Evolutionary conservation across 2,888 invertebrate species (phyloP), one percentile per base, ranked within the genome.

Genomic region (Volucella inanis): DNA sequence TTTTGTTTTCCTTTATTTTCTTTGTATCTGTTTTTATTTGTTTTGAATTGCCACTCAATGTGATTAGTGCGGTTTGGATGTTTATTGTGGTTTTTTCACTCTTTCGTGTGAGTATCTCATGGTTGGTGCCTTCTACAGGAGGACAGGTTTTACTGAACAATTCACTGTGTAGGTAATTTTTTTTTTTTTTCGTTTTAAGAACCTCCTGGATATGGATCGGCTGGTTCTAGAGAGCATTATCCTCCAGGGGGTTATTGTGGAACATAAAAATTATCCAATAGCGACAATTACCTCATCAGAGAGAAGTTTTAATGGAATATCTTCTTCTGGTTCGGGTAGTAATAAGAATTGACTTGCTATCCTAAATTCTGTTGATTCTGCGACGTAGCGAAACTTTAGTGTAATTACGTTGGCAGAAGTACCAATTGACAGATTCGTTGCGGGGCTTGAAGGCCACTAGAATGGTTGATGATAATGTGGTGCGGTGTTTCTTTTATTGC

Each of bases 41-140:
- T 81, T 81, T 85, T 81, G 68, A 85, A 85, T 80, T 85, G 85
- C 76, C 81, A 76, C 80, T 85, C 76, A 85, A 81, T 68, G 81
- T 85, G 71, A 77, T 85, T 81, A 81, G 76, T 81, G 81, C 71
- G 77, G 76, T 81, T 72, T 62, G 81, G 62, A 57, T 77, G 71
- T 80, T 85, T 80, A 75, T 64, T 78, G 79, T 65, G 38, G 57
- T 65, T 71, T 59, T 18, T 22, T 22, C 47, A 10, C 12, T 38
- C 14, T 18, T 14, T 2, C 18, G 22, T 47, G 43, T 22, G 18
- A 22, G 18, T 22, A 31, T 31, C 50, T 70, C 45, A 18, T 39
- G 38, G 67, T 68, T 22, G 2, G 18, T 22, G 18, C 2, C 52
- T 62, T 18, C 61, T 61, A 9, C 12, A 45, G 62, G 72, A 82